These are phyloP conservation scores for Tipula unca DNA, from an alignment of 2,888 invertebrate genomes.

Conservation along the genomic window DNA sequence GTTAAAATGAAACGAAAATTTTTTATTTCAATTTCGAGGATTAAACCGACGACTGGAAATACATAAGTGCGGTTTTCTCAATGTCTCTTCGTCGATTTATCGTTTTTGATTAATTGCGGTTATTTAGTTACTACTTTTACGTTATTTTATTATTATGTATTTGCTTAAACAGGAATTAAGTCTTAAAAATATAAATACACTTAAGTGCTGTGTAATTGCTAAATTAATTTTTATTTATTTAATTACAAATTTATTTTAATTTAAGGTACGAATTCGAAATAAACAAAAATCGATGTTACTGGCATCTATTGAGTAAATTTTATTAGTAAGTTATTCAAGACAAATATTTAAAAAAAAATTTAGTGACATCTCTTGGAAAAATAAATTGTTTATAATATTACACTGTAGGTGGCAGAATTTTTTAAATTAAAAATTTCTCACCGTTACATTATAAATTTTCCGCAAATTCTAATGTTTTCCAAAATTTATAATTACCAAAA, in stretches of 20 bases:
- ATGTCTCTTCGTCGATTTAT: background rate
- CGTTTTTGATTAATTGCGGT: background rate
- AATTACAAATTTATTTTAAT: background rate
- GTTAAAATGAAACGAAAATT: no score
- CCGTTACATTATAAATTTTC: background rate
- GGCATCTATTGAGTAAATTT: no score
- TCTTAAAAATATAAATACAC: background rate
- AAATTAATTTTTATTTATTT: background rate
- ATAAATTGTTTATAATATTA: background rate
- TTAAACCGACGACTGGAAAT: background rate
- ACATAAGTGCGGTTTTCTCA: background rate
- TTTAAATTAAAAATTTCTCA: no score
- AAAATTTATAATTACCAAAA: background rate
- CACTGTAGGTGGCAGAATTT: background rate
- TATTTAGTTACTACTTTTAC: background rate
- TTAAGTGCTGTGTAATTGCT: background rate
- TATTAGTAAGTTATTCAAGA: background rate
- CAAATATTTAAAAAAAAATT: background rate
- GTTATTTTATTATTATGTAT: background rate
- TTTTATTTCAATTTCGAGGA: constrained; percentile 34
- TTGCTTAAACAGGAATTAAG: background rate
- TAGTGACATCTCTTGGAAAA: background rate
- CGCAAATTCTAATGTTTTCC: background rate
- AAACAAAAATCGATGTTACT: no score
- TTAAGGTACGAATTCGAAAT: no score